These are phyloP conservation scores for Opisthograptis luteolata DNA, from an alignment of 2,888 invertebrate species.

Conservation along the genomic window DNA sequence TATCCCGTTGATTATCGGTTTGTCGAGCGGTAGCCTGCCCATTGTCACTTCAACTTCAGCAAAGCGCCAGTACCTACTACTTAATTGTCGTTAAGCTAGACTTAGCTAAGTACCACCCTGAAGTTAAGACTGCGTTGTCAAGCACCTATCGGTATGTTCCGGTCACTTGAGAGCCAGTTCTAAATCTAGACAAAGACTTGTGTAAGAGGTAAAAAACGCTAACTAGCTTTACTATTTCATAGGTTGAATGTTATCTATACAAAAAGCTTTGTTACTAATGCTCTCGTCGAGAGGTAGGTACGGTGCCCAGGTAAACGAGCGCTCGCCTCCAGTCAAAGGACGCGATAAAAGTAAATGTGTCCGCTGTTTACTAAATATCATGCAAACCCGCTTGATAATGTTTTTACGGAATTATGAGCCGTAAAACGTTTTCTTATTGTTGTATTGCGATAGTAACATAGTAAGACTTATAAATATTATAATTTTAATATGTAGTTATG, in stretches of 20 bases:
- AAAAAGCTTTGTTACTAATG: slow-evolving; percentile 5
- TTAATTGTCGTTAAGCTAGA: no score
- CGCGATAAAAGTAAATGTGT: slow-evolving; percentile 27
- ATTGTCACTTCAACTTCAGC: no score
- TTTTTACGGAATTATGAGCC: slow-evolving; percentile 20
- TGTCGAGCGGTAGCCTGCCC: no score
- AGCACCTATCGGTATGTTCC: no score
- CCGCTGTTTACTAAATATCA: slow-evolving; percentile 27
- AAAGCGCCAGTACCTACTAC: no score
- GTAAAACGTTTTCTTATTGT: slow-evolving; percentile 18
- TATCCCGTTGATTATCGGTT: no score
- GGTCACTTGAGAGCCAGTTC: no score
- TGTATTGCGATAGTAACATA: slow-evolving; percentile 16
- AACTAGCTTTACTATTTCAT: no score
- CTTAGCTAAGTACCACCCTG: no score
- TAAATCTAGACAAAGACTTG: no score
- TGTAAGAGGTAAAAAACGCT: no score
- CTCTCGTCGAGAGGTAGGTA: slow-evolving; percentile 1
- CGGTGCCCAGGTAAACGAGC: slow-evolving; percentile 18
- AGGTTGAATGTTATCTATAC: background rate
- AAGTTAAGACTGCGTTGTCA: no score
- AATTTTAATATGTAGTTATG: background rate
- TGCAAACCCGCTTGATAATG: slow-evolving; percentile 19
- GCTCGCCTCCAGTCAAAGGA: slow-evolving; percentile 18
- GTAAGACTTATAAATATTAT: slow-evolving; percentile 6